phyloP scores from a whole-genome alignment of 2,113 vertebrate genomes.

The Beaufortia kweichowensis region DNA sequence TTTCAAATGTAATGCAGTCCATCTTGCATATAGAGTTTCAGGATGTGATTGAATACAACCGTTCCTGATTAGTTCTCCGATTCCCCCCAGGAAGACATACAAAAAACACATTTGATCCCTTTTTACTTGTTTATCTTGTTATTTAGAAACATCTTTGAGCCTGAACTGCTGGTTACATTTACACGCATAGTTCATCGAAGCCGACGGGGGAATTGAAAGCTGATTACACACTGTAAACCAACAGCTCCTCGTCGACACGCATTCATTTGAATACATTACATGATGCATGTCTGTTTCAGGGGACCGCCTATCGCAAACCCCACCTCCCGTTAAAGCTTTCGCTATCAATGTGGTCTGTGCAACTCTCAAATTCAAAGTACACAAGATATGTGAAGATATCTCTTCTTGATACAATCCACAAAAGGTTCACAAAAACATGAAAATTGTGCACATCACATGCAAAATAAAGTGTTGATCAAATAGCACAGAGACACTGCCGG shows the following conservation, averaged over 20 bases:
- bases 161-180: conserved; percentile 46
- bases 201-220: conserved; percentile 28
- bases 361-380: conserved; percentile 35
- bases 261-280: conserved; percentile 58
- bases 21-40: conserved; percentile 46
- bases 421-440: conserved; percentile 25
- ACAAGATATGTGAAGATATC: conserved; percentile 34
- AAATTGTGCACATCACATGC: no score
- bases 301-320: conserved; percentile 37
- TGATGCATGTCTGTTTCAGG: conserved; percentile 38
- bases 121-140: conserved; percentile 52
- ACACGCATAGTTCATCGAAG: conserved; percentile 47
- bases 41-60: conserved; percentile 35
- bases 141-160: conserved; percentile 44
- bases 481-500: no score
- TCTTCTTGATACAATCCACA: conserved; percentile 38
- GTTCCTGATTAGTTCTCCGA: conserved; percentile 40
- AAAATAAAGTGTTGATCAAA: conserved; percentile 44
- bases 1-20: conserved; percentile 47
- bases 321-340: neutral
- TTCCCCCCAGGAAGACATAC: conserved; percentile 13
- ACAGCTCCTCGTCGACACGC: conserved; percentile 46
- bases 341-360: conserved; percentile 16
- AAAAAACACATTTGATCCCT: conserved; percentile 34
- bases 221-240: conserved; percentile 52